These are phyloP conservation scores for Sturnus vulgaris DNA, from an alignment of 2,113 vertebrate genomes.

Conservation along the genomic window DNA sequence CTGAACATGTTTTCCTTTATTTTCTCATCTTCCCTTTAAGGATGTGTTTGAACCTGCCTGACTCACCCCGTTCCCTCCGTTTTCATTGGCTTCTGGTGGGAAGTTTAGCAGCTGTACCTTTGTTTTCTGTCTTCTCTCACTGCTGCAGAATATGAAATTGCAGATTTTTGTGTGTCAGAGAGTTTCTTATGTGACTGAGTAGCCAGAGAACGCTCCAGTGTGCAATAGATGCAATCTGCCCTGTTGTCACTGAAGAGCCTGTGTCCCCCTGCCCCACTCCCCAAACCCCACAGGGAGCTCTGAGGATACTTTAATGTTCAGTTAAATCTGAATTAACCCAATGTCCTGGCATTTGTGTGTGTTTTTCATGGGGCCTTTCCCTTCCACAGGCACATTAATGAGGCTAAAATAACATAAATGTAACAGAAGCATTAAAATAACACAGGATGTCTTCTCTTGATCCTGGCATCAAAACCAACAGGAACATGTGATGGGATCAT, in stretches of 20 bases:
- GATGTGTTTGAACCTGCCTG: background rate
- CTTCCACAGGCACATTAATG: background rate
- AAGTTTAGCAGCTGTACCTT: background rate
- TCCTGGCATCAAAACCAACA: background rate
- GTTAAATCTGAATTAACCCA: background rate
- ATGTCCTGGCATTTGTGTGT: background rate
- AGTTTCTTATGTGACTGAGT: background rate
- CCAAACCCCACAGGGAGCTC: background rate
- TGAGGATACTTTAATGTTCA: background rate
- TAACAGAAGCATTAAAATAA: background rate
- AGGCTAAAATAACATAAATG: background rate
- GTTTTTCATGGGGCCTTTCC: background rate
- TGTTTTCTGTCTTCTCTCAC: background rate
- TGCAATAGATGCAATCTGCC: background rate
- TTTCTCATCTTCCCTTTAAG: background rate
- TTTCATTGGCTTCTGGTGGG: background rate
- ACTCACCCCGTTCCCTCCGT: rapidly evolving
- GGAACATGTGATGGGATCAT: background rate
- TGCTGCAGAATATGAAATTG: background rate
- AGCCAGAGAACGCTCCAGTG: background rate
- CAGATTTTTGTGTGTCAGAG: background rate
- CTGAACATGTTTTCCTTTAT: background rate
- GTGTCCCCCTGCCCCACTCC: background rate
- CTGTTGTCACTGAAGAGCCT: background rate
- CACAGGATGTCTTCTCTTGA: background rate